Percentiles rank a stretch among this genome's conserved stretches.
phyloP scores from a whole-genome alignment of 2,113 vertebrate species.

The Chamaetylas fuelleborni region DNA sequence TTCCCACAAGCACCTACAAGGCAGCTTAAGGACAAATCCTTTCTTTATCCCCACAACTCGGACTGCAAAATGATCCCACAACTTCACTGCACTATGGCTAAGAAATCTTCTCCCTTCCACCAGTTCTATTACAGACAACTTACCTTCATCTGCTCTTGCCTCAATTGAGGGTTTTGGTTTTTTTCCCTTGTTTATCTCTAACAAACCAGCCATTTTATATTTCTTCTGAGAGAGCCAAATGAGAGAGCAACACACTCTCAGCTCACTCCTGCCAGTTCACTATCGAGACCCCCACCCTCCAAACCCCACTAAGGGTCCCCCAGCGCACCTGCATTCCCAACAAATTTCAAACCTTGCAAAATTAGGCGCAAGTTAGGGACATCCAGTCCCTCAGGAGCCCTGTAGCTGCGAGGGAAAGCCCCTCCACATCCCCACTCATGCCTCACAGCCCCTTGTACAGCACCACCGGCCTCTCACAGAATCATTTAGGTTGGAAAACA shows the following conservation, averaged over 20 bases:
- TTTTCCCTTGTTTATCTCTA: background rate
- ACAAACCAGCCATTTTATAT: background rate
- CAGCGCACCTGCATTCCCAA: fast-evolving
- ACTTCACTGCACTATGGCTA: fast-evolving
- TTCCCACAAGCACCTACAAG: background rate
- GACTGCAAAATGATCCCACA: background rate
- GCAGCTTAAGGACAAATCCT: background rate
- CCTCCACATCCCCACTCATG: background rate
- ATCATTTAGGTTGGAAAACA: background rate
- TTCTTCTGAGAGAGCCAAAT: background rate
- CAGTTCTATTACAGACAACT: background rate
- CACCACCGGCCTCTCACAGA: background rate
- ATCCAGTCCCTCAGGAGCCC: background rate
- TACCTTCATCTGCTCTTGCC: background rate
- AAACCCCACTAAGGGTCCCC: background rate
- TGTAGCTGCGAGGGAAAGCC: fast-evolving
- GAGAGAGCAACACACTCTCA: background rate
- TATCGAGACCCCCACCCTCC: fast-evolving
- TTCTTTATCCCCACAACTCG: background rate
- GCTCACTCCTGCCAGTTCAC: too few relatives aligned
- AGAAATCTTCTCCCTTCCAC: background rate
- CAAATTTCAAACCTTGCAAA: background rate
- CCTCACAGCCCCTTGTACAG: background rate
- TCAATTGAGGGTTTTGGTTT: fast-evolving
- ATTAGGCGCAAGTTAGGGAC: fast-evolving